Conservation (phyloP, 2,113 vertebrate genomes). For the Pluvianellus socialis region DNA sequence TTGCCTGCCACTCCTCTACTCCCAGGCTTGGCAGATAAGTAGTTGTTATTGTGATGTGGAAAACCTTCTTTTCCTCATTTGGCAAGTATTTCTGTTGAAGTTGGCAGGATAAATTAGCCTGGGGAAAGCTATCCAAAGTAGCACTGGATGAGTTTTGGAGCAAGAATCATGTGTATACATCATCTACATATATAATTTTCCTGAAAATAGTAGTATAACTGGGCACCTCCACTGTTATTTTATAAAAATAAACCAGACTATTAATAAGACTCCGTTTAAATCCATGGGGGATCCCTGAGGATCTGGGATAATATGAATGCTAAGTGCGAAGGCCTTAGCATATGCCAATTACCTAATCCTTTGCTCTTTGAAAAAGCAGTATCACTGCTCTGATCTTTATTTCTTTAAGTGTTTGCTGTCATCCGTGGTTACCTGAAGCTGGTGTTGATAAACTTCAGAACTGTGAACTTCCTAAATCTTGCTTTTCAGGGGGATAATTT, state of each 20-base stretch:
- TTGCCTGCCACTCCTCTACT: slow-evolving; percentile 33
- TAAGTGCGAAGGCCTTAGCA: background rate
- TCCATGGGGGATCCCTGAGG: background rate
- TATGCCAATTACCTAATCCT: background rate
- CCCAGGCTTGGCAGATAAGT: slow-evolving; percentile 22
- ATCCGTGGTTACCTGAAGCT: background rate
- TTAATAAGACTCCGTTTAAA: background rate
- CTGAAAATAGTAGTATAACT: background rate
- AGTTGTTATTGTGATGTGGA: slow-evolving; percentile 9
- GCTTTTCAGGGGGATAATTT: slow-evolving; percentile 85
- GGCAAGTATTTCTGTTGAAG: background rate
- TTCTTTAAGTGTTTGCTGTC: background rate
- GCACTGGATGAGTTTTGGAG: background rate
- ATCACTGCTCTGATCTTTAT: background rate
- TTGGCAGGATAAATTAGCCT: background rate
- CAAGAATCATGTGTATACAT: background rate
- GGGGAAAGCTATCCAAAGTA: background rate
- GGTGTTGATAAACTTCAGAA: background rate
- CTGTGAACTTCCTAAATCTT: background rate
- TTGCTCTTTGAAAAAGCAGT: background rate
- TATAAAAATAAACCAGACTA: background rate
- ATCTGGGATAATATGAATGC: background rate
- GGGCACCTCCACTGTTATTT: background rate
- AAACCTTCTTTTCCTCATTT: slow-evolving; percentile 31
- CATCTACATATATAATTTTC: background rate